Conservation (phyloP, 2,888 invertebrate species). For the Hydrotaea diabolus region DNA sequence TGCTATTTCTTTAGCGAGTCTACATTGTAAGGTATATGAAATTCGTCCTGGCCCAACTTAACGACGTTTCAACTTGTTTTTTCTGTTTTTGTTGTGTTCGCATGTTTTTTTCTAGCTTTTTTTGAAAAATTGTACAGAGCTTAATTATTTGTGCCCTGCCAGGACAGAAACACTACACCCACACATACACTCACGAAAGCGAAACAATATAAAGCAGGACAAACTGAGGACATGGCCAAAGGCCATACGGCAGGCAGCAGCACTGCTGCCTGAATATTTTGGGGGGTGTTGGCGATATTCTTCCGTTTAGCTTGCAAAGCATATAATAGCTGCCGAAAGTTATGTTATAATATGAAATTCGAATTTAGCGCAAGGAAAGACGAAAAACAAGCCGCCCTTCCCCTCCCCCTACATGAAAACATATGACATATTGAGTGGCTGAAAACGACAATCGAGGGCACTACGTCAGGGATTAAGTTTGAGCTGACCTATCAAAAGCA, state of each 20-base stretch:
- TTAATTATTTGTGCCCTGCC: constrained; percentile 43
- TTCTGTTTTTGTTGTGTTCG: no score
- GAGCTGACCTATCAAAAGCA: no score
- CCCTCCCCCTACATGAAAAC: not conserved
- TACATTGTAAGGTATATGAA: no score
- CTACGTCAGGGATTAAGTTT: not conserved
- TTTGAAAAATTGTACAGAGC: constrained; percentile 31
- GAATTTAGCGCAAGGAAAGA: not conserved
- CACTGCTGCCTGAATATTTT: not conserved
- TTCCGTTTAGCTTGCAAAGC: not conserved
- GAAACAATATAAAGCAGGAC: constrained; percentile 18
- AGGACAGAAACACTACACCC: constrained; percentile 1
- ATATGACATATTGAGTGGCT: not conserved
- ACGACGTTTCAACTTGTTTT: no score
- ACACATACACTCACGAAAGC: not conserved
- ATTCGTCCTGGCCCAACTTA: no score
- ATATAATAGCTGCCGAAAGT: not conserved
- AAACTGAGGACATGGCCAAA: constrained; percentile 27
- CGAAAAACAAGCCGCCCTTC: not conserved
- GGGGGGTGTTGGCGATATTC: not conserved
- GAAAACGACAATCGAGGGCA: not conserved
- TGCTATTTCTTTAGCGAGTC: no score
- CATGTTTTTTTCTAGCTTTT: constrained; percentile 3
- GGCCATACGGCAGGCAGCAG: constrained; percentile 20
- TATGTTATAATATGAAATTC: constrained; percentile 16